Evolutionary conservation across 2,113 vertebrate species (phyloP), one percentile per base, ranked within the genome.

Genomic region (Paratilapia polleni): DNA sequence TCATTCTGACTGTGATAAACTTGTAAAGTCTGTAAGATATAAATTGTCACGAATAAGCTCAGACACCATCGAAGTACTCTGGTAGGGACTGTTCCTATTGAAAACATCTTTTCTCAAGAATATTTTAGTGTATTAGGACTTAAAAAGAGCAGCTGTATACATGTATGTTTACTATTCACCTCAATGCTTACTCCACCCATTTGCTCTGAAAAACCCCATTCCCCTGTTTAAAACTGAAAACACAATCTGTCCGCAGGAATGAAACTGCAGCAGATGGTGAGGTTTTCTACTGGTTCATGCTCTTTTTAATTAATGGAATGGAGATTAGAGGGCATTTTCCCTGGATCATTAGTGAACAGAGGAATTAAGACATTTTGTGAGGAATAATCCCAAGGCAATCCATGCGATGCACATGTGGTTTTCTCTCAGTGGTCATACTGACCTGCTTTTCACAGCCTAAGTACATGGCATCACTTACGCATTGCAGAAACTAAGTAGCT

Each of bases 241-340:
- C 90, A 91, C 94, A 94, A 94, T 95, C 95, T 94, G 94, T 93
- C 92, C 86, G 80, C 92, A 80, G 88, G 81, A 93, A 93, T 87
- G 92, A 94, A 92, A 89, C 92, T 26, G 82, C 93, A 93, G 94
- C 95, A 96, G 95, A 96, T 96, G 95, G 95, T 89, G 89, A 93
- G 92, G 90, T 94, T 95, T 94, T 94, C 92, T 93, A 90, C 77
- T 91, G 92, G 94, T 93, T 94, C 94, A 93, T 95, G 94, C 95
- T 95, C 94, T 95, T 95, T 95, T 96, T 96, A 95, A 96, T 96
- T 95, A 96, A 96, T 94, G 94, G 93, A 94, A 95, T 94, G 93
- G 92, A 95, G 95, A 96, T 96, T 96, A 95, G 92, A 92, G 94
- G 92, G 95, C 93, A 94, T 94, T 94, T 89, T 94, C 93, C 92